Conservation (phyloP, 2,797 vertebrate genomes). For the Bufotes viridis region DNA sequence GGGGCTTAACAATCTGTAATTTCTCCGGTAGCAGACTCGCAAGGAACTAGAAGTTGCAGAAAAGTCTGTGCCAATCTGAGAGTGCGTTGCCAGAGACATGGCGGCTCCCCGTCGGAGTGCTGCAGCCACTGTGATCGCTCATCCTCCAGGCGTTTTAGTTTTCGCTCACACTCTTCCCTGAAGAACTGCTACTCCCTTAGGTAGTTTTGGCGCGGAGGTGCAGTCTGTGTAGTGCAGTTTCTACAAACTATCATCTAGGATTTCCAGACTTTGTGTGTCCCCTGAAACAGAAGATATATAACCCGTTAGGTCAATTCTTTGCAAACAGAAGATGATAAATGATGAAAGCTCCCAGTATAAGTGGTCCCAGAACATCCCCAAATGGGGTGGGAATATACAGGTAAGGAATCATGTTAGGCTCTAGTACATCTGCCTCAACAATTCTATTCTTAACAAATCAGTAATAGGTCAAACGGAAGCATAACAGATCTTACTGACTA, state of each 20-base stretch:
- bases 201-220: slow-evolving; percentile 88
- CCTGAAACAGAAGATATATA: slow-evolving; percentile 68
- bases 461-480: too few species aligned
- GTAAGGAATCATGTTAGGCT: too few species aligned
- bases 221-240: slow-evolving; percentile 86
- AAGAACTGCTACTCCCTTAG: slow-evolving; percentile 93
- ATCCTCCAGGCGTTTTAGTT: slow-evolving; percentile 75
- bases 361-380: background rate
- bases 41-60: slow-evolving; percentile 79
- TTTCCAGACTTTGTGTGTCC: slow-evolving; percentile 69
- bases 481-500: too few species aligned
- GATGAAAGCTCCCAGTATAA: background rate
- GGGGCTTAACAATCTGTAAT: slow-evolving; percentile 97
- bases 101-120: slow-evolving; percentile 79
- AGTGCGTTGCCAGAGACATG: slow-evolving; percentile 79
- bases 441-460: too few species aligned
- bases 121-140: slow-evolving; percentile 71
- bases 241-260: slow-evolving; percentile 79
- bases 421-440: too few species aligned
- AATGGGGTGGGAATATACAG: too few species aligned
- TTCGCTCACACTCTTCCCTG: slow-evolving; percentile 84
- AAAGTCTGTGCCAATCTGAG: slow-evolving; percentile 79
- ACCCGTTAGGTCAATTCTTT: background rate
- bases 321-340: background rate
- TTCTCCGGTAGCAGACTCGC: slow-evolving; percentile 96